Percentiles rank a stretch among this genome's conserved stretches.
These are phyloP conservation scores for Lymantria monacha DNA, from an alignment of 2,888 invertebrate species.

Conservation along the genomic window DNA sequence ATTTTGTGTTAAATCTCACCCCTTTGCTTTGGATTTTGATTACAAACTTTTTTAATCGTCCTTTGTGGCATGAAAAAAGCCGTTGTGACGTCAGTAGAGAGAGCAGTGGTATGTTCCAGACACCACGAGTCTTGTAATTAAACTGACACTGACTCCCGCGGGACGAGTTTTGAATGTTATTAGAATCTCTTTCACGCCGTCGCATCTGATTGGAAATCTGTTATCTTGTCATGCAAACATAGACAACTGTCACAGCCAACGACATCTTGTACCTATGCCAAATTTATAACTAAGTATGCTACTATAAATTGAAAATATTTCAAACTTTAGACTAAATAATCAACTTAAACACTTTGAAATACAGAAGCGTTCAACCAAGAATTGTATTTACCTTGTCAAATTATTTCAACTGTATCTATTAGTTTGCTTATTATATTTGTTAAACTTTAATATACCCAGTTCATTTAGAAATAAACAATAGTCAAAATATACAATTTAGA, in stretches of 20 bases:
- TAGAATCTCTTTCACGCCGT: conserved; percentile 77
- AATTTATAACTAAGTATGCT: conserved; percentile 23
- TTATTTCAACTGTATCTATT: neutral
- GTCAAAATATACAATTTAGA: no score
- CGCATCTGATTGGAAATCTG: conserved; percentile 75
- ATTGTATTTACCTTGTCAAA: conserved; percentile 20
- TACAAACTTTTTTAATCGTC: conserved; percentile 80
- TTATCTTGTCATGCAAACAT: conserved; percentile 52
- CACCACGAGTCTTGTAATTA: conserved; percentile 66
- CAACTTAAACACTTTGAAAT: conserved; percentile 15
- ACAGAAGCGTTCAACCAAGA: conserved; percentile 17
- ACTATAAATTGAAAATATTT: conserved; percentile 29
- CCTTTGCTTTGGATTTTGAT: conserved; percentile 73
- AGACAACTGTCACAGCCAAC: conserved; percentile 32
- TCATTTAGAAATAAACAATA: no score
- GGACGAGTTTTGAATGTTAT: conserved; percentile 81
- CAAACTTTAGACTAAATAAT: conserved; percentile 25
- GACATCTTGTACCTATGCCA: conserved; percentile 19
- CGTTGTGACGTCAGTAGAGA: conserved; percentile 67
- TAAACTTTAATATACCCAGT: no score
- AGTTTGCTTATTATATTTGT: no score
- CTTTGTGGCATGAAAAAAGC: conserved; percentile 76
- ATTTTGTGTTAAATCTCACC: conserved; percentile 53
- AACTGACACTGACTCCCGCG: conserved; percentile 73
- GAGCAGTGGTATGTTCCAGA: conserved; percentile 48